A percentile compares a stretch with the other conserved stretches of the same genome.
These are phyloP conservation scores for Phlogophora meticulosa DNA, from an alignment of 2,888 invertebrate genomes.

Conservation along the genomic window DNA sequence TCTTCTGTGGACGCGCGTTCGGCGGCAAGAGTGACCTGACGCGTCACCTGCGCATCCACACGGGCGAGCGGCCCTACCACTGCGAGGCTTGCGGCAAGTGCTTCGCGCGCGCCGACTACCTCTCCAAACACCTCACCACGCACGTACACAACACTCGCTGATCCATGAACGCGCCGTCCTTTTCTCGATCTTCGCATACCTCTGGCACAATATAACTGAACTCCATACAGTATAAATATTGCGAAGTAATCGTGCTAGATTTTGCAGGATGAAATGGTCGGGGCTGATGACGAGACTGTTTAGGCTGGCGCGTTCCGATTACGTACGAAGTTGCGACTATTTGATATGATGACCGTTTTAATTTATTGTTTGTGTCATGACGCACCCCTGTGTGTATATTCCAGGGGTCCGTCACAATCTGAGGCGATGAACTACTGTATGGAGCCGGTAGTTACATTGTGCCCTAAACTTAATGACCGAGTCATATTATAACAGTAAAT, in stretches of 20 bases:
- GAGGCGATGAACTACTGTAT: conserved; percentile 36
- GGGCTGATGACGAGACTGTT: conserved; percentile 59
- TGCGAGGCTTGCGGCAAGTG: conserved; percentile 98
- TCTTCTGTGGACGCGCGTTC: conserved; percentile 97
- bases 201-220: conserved; percentile 56
- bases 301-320: conserved; percentile 56
- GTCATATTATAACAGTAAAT: conserved; percentile 85
- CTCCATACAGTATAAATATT: conserved; percentile 49
- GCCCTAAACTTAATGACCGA: conserved; percentile 77
- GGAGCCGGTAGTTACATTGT: conserved; percentile 55
- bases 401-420: conserved; percentile 18
- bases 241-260: conserved; percentile 23
- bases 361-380: conserved; percentile 30
- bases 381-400: conserved; percentile 21
- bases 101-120: conserved; percentile 97
- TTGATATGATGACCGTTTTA: conserved; percentile 28
- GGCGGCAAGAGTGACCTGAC: conserved; percentile 97
- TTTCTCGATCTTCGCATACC: conserved; percentile 65
- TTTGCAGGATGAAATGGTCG: conserved; percentile 21
- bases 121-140: conserved; percentile 97
- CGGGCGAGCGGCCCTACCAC: conserved; percentile 97
- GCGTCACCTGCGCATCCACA: conserved; percentile 96
- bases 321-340: conserved; percentile 49
- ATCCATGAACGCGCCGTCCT: conserved; percentile 80
- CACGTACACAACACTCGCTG: conserved; percentile 95